Percentiles rank a stretch among this genome's conserved stretches.
Conservation (phyloP, 2,797 vertebrate species). For the Lepus oiostolus region DNA sequence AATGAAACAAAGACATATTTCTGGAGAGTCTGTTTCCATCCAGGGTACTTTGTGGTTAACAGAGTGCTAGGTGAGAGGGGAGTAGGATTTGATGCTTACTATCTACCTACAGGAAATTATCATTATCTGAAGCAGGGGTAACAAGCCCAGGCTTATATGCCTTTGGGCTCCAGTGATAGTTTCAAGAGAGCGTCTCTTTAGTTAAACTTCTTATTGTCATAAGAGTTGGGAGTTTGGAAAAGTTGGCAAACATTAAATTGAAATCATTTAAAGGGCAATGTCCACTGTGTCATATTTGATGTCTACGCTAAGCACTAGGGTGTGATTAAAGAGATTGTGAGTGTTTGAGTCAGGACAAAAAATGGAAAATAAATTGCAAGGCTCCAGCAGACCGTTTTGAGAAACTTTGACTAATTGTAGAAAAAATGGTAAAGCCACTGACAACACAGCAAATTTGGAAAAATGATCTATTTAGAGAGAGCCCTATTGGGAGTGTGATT, state of each 20-base stretch:
- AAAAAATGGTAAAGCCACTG: conserved; percentile 64
- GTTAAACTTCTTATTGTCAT: conserved; percentile 12
- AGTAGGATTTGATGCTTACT: too few relatives aligned
- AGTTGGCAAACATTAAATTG: conserved; percentile 61
- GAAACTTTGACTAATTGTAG: conserved; percentile 77
- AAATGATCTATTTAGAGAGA: conserved; percentile 75
- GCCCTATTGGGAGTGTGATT: conserved; percentile 60
- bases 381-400: conserved; percentile 67
- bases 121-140: not conserved
- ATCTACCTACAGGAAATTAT: not conserved
- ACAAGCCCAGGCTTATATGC: not conserved
- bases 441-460: conserved; percentile 74
- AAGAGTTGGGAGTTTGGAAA: conserved; percentile 27
- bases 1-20: not conserved
- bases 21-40: not conserved
- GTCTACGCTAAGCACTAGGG: conserved; percentile 29
- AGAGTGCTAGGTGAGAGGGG: not conserved
- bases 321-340: conserved; percentile 67
- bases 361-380: conserved; percentile 69
- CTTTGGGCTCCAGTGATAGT: not conserved
- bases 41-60: not conserved
- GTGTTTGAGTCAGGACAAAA: conserved; percentile 66
- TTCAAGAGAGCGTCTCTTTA: conserved; percentile 23
- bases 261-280: conserved; percentile 62
- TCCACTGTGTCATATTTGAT: conserved; percentile 41